phyloP scores from a whole-genome alignment of 2,797 vertebrate genomes.

The Catamblyrhynchus diadema region DNA sequence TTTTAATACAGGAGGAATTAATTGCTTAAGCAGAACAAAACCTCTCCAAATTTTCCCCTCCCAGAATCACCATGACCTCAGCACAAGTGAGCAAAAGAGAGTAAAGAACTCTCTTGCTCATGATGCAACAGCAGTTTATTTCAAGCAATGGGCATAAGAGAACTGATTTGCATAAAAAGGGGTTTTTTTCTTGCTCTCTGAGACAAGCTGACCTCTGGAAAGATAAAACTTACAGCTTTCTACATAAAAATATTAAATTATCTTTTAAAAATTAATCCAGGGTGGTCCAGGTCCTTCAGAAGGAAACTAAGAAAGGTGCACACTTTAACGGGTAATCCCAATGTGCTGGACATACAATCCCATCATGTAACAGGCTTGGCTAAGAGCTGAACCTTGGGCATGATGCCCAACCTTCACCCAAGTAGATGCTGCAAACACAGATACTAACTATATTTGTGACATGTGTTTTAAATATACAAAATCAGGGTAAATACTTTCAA shows the following conservation, averaged over 20 bases:
- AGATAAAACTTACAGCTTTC: neutral
- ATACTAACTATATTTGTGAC: neutral
- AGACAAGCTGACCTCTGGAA: neutral
- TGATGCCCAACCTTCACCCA: neutral
- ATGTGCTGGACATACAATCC: neutral
- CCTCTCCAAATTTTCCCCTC: neutral
- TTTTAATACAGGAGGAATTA: neutral
- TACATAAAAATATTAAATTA: neutral
- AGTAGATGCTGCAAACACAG: neutral
- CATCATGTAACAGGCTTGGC: rapidly evolving
- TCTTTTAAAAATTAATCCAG: neutral
- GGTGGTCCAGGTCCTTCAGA: neutral
- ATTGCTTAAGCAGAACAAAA: neutral
- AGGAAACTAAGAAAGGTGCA: neutral
- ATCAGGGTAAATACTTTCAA: neutral
- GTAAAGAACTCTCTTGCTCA: neutral
- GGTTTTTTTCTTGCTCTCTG: neutral
- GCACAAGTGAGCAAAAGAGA: neutral
- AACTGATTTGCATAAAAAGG: neutral
- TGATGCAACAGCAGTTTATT: neutral
- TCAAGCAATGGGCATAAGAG: neutral
- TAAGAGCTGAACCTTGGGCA: neutral
- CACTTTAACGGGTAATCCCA: neutral
- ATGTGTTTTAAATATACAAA: neutral
- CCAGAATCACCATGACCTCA: neutral